A percentile compares a stretch with the other conserved stretches of the same genome.
Conservation (phyloP, 2,888 invertebrate genomes). For the Drosophila barbarae region DNA sequence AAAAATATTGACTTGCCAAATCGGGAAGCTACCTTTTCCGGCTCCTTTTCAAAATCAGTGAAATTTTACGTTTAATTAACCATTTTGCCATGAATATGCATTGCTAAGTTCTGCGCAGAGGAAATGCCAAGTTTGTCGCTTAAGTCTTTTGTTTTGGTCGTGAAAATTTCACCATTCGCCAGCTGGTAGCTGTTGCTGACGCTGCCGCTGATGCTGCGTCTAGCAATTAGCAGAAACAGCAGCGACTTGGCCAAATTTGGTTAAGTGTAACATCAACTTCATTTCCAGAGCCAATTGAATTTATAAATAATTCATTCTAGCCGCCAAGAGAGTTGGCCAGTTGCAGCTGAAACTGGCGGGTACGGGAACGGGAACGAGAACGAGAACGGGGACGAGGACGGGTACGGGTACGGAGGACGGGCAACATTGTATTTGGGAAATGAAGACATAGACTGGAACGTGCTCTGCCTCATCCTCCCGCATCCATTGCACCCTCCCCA, state of each 20-base stretch:
- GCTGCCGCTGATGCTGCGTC: conserved; percentile 7
- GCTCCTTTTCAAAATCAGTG: conserved; percentile 52
- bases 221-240: conserved; percentile 60
- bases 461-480: conserved; percentile 31
- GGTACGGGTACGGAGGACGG: conserved; percentile 4
- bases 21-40: conserved; percentile 52
- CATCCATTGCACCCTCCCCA: conserved; percentile 9
- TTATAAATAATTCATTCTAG: conserved; percentile 71
- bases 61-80: conserved; percentile 32
- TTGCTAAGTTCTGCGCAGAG: conserved; percentile 16
- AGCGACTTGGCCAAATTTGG: conserved; percentile 64
- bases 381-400: neutral
- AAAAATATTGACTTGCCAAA: conserved; percentile 49
- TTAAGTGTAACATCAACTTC: conserved; percentile 76
- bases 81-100: conserved; percentile 57
- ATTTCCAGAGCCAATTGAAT: conserved; percentile 66
- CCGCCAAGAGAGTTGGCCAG: conserved; percentile 30
- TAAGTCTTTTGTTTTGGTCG: conserved; percentile 55
- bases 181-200: conserved; percentile 16
- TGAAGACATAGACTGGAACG: conserved; percentile 68
- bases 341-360: conserved; percentile 6
- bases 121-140: conserved; percentile 45
- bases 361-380: neutral
- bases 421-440: conserved; percentile 63
- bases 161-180: conserved; percentile 60